Evolutionary conservation across 1,140 invertebrate genomes (phyloP).

Genomic region (Zaprionus nigranus): DNA sequence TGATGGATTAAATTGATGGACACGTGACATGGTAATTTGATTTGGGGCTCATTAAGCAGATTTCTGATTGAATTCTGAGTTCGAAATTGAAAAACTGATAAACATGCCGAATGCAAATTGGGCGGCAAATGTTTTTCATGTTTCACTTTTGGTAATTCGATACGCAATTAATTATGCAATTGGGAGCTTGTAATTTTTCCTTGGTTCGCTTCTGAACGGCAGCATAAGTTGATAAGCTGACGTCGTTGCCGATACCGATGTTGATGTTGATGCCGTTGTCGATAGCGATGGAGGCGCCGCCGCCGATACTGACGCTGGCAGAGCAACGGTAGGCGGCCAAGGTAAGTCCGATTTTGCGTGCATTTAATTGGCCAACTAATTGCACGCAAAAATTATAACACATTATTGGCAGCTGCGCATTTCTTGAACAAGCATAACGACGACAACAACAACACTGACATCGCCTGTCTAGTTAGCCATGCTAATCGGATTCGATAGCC

Average conservation of each 20-base stretch:
- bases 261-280: background rate
- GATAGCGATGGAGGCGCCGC: too few species aligned
- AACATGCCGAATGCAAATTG: background rate
- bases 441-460: too few species aligned
- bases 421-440: conserved; percentile 24
- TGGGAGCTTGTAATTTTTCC: conserved; percentile 18
- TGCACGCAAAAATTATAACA: conserved; percentile 62
- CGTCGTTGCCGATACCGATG: background rate
- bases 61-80: conserved; percentile 7
- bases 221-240: conserved; percentile 28
- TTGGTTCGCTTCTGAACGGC: conserved; percentile 12
- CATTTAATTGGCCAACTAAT: conserved; percentile 65
- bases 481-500: conserved; percentile 51
- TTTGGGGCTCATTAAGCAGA: background rate
- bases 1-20: background rate
- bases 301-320: too few species aligned
- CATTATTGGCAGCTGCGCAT: conserved; percentile 57
- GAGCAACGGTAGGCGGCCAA: conserved; percentile 47
- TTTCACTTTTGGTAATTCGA: conserved; percentile 19
- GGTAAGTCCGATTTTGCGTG: conserved; percentile 67
- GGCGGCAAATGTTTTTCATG: conserved; percentile 7
- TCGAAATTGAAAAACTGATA: background rate
- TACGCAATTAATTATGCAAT: conserved; percentile 22
- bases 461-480: conserved; percentile 36
- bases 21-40: conserved; percentile 6